Evolutionary conservation across 2,888 invertebrate genomes (phyloP).

Genomic region (Muschampia plurimacula): DNA sequence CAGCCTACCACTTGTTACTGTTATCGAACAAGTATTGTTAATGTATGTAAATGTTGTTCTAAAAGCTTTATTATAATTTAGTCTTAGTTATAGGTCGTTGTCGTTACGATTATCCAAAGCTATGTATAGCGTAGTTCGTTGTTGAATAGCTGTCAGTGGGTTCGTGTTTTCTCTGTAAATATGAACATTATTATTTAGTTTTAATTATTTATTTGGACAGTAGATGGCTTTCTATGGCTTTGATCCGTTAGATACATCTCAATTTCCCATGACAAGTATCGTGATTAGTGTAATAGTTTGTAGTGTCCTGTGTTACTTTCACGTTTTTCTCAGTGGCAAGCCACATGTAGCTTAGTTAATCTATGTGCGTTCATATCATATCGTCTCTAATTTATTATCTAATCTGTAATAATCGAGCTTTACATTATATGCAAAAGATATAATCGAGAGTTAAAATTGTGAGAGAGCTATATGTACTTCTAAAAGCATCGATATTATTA

Average conservation of each 20-base stretch:
- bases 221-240: slow-evolving; percentile 72
- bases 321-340: slow-evolving; percentile 26
- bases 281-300: slow-evolving; percentile 48
- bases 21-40: slow-evolving; percentile 68
- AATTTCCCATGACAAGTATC: slow-evolving; percentile 74
- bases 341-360: slow-evolving; percentile 31
- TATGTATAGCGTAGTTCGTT: slow-evolving; percentile 74
- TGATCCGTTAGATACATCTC: slow-evolving; percentile 57
- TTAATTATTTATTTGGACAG: slow-evolving; percentile 79
- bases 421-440: slow-evolving; percentile 20
- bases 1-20: slow-evolving; percentile 28
- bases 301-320: slow-evolving; percentile 47
- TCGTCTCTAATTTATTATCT: slow-evolving; percentile 38
- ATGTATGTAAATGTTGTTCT: slow-evolving; percentile 81
- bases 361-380: slow-evolving; percentile 40
- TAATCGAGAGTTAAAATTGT: slow-evolving; percentile 30
- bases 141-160: slow-evolving; percentile 65
- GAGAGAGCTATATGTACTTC: slow-evolving; percentile 14
- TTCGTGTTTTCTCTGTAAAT: slow-evolving; percentile 69
- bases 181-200: slow-evolving; percentile 60
- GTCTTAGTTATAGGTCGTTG: slow-evolving; percentile 74
- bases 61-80: slow-evolving; percentile 84
- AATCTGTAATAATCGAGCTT: slow-evolving; percentile 42
- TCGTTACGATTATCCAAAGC: slow-evolving; percentile 81
- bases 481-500: background rate